Percentiles rank a stretch among this genome's conserved stretches.
Evolutionary conservation across 2,888 invertebrate species (phyloP).

Genomic region (Amphipoea lucens): DNA sequence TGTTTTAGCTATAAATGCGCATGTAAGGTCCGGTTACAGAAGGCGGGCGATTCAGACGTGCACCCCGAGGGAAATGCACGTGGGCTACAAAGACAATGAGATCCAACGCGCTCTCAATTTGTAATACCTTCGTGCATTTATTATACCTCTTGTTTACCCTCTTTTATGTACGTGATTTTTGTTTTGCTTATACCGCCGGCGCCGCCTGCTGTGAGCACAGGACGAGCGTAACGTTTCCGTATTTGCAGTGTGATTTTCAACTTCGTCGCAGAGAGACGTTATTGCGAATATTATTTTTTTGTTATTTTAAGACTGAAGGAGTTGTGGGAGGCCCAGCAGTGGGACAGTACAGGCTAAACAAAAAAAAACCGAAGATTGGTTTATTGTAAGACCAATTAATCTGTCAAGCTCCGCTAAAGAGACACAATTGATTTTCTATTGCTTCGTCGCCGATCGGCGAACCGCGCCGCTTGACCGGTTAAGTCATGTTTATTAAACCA

Average conservation of each 20-base stretch:
- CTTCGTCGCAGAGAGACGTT: neutral
- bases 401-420: no score
- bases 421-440: no score
- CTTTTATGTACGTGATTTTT: constrained; percentile 56
- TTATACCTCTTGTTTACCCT: constrained; percentile 62
- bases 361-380: neutral
- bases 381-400: neutral
- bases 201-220: constrained; percentile 6
- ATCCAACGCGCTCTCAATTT: constrained; percentile 64
- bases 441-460: no score
- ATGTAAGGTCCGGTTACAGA: constrained; percentile 60
- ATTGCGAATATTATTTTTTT: neutral
- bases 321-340: neutral
- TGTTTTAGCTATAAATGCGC: constrained; percentile 53
- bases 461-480: no score
- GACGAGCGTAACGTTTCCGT: neutral
- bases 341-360: neutral
- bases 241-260: neutral
- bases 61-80: constrained; percentile 77
- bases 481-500: neutral
- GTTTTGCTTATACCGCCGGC: constrained; percentile 19
- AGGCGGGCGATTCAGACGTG: constrained; percentile 68
- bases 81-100: constrained; percentile 72
- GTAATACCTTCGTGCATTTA: constrained; percentile 66
- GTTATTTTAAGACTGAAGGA: neutral